A percentile compares a stretch with the other conserved stretches of the same genome.
phyloP scores from a whole-genome alignment of 2,888 invertebrate species.

The Ormia ochracea region DNA sequence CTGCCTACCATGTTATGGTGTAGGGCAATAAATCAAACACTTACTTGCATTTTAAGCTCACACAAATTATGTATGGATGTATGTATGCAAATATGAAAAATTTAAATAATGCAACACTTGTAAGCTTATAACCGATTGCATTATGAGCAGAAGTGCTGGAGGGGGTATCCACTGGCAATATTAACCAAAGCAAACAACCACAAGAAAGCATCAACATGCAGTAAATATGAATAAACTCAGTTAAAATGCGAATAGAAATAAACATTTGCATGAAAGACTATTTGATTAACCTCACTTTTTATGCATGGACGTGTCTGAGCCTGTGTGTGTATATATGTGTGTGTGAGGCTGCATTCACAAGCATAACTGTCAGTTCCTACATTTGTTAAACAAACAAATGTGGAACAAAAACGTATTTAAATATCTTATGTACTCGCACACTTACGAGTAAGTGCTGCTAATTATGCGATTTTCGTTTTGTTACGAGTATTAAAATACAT shows the following conservation, averaged over 20 bases:
- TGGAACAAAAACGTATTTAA: conserved; percentile 34
- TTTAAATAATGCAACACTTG: neutral
- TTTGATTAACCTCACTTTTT: conserved; percentile 59
- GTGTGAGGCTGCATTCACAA: no score
- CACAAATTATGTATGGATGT: no score
- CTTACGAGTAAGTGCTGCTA: conserved; percentile 62
- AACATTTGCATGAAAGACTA: conserved; percentile 58
- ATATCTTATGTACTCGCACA: conserved; percentile 51
- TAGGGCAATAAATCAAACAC: neutral
- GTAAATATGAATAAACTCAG: conserved; percentile 14
- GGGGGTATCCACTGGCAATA: neutral
- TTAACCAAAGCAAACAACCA: neutral
- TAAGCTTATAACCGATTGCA: neutral
- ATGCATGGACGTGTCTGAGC: neutral
- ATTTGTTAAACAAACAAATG: conserved; percentile 13
- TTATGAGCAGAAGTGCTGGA: neutral
- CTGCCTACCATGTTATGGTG: no score
- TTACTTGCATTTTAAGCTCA: conserved; percentile 19
- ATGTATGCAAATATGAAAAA: neutral
- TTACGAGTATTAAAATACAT: neutral
- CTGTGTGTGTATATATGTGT: neutral
- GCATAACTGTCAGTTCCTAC: neutral
- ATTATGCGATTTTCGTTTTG: conserved; percentile 47
- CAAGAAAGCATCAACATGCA: neutral
- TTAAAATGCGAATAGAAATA: conserved; percentile 43